Evolutionary conservation across 2,113 vertebrate species (phyloP).

Genomic region (Globicephala melas): DNA sequence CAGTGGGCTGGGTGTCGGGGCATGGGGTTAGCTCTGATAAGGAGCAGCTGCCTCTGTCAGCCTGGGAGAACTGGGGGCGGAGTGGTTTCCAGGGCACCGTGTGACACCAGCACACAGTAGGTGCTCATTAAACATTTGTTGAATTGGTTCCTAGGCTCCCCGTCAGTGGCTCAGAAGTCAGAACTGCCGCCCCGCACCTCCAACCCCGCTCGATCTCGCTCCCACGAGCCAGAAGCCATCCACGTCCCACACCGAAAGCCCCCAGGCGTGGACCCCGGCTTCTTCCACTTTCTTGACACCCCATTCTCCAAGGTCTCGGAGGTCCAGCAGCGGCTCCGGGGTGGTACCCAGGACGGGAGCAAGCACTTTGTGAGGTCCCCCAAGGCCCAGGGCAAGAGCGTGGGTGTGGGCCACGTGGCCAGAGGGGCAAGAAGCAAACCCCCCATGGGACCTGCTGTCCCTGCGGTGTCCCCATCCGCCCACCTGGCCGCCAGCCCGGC

Average conservation of each 20-base stretch:
- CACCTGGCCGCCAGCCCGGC: conserved; percentile 85
- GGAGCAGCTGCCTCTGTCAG: not conserved
- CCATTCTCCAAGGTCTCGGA: conserved; percentile 83
- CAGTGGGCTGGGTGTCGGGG: not conserved
- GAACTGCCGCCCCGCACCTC: conserved; percentile 86
- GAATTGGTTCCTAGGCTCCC: conserved; percentile 83
- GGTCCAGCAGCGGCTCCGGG: conserved; percentile 84
- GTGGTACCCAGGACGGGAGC: conserved; percentile 86
- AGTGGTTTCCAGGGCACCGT: not conserved
- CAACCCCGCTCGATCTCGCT: conserved; percentile 93
- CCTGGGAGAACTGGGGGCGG: not conserved
- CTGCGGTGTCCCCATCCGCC: conserved; percentile 80
- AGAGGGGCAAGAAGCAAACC: conserved; percentile 90
- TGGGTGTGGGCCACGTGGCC: conserved; percentile 82
- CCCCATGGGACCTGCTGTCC: conserved; percentile 70
- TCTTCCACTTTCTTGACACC: conserved; percentile 81
- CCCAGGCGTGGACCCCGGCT: conserved; percentile 84
- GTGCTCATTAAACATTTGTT: conserved; percentile 38
- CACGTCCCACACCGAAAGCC: conserved; percentile 90
- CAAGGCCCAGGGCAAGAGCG: conserved; percentile 87
- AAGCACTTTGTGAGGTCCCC: conserved; percentile 93
- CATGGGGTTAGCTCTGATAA: not conserved
- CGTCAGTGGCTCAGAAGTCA: conserved; percentile 86
- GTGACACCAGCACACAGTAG: not conserved
- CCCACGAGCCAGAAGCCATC: conserved; percentile 94